Evolutionary conservation across 2,797 vertebrate species (phyloP).

Genomic region (Schizopygopsis malacanthus): DNA sequence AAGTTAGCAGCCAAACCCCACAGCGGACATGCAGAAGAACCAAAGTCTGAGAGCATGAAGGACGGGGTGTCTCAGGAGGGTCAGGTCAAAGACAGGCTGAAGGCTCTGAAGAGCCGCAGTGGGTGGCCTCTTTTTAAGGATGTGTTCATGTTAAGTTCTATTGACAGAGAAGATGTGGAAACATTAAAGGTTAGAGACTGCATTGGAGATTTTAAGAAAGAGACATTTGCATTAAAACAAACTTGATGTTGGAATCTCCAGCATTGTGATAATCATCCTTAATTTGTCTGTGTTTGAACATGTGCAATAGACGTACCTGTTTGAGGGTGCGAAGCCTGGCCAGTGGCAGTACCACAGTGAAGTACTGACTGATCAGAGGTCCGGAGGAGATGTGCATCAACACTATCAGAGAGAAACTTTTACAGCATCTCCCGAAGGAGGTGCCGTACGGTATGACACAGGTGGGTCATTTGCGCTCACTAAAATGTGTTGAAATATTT

Average conservation of each 20-base stretch:
- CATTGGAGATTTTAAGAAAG: not conserved
- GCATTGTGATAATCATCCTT: not conserved
- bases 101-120: slow-evolving; percentile 62
- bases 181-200: slow-evolving; percentile 83
- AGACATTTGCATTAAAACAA: not conserved
- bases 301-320: slow-evolving; percentile 83
- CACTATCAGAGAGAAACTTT: slow-evolving; percentile 87
- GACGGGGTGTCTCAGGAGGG: not conserved
- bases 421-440: slow-evolving; percentile 90
- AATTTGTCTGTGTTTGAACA: not conserved
- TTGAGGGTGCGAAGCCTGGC: slow-evolving; percentile 84
- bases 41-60: not conserved
- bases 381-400: slow-evolving; percentile 89
- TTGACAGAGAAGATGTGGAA: slow-evolving; percentile 84
- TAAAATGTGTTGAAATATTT: not conserved
- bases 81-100: slow-evolving; percentile 39
- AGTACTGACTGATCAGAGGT: slow-evolving; percentile 89
- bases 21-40: not conserved
- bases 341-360: slow-evolving; percentile 91
- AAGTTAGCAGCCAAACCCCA: slow-evolving; percentile 39
- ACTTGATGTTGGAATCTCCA: not conserved
- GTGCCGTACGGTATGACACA: slow-evolving; percentile 89
- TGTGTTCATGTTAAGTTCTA: slow-evolving; percentile 93
- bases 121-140: slow-evolving; percentile 93
- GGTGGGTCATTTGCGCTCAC: slow-evolving; percentile 71